Base-by-base conservation (phyloP, 2,888 invertebrate species). In the Dryobotodes eremita region DNA sequence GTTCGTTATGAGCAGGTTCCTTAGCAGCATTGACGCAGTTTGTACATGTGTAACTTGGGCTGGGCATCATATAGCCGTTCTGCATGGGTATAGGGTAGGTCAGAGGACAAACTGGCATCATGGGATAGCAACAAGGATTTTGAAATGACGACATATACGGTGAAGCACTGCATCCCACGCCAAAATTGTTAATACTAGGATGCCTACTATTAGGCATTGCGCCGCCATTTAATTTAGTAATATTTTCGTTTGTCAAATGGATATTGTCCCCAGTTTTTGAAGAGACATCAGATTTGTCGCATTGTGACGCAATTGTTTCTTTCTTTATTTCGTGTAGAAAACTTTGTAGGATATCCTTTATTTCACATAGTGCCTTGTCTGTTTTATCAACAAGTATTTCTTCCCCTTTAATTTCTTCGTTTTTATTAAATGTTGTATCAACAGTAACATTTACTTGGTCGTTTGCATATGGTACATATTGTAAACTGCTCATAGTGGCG, bases 281-380 rank as follows among this genome's bases (percentile, higher is more conserved):
- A 42, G 81, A 88, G 15, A 80, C 80, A 36, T 94, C 93, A 0
- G 92, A 92, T 85, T 94, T 93, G 48, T 91, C 92, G 61, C 91
- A 91, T 70, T 92, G 92, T 20, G 91, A 90, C 3, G 93, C 89
- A 23, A 90, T 82, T 17, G 90, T 80, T 83, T 96, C 95, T 86
- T 94, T 96, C 82, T 96, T 96, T 79, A 96, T 95, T 91, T 96
- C 96, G 65, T 93, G 91, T 70, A 96, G 88, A 82, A 96, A 96
- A 75, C 80, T 94, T 90, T 96, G 95, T 20, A 96, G 90, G 71
- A 96, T 95, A 75, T 95, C 93, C 90, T 96, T 96, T 71, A 96
- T 96, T 94, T 96, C 96, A 79, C 89, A 91, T n/a, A 96, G 88
- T 4, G 96, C 93, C 90, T 94, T 95, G 76, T 96, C 96, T 10